phyloP scores from a whole-genome alignment of 2,113 vertebrate species.

The Pungitius pungitius region DNA sequence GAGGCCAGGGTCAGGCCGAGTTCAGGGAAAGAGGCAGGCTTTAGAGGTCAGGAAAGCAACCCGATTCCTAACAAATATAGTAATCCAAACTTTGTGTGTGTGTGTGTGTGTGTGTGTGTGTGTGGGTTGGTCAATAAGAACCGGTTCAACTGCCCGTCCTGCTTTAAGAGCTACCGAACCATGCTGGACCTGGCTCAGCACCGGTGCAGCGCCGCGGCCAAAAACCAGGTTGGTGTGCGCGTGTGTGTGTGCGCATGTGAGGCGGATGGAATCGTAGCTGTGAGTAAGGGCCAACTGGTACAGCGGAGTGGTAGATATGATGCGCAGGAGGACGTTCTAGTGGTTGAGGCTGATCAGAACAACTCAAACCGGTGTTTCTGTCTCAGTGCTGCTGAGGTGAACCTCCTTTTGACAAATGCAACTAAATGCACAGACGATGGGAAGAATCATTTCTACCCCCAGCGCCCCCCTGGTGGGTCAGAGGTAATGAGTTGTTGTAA shows the following conservation, averaged over 20 bases:
- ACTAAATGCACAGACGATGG: not conserved
- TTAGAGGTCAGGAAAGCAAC: slow-evolving; percentile 26
- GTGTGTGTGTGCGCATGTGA: slow-evolving; percentile 40
- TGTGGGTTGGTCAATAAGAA: slow-evolving; percentile 76
- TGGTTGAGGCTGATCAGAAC: not conserved
- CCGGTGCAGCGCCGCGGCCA: slow-evolving; percentile 81
- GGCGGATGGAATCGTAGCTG: slow-evolving; percentile 15
- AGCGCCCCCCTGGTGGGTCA: not conserved
- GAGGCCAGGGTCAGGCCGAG: slow-evolving; percentile 59
- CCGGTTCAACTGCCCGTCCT: slow-evolving; percentile 85
- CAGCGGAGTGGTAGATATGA: slow-evolving; percentile 12
- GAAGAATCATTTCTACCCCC: not conserved
- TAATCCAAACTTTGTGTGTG: slow-evolving; percentile 65
- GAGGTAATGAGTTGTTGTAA: not conserved
- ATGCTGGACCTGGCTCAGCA: slow-evolving; percentile 82
- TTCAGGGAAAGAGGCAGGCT: slow-evolving; percentile 55
- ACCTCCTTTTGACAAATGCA: not conserved
- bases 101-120: slow-evolving; percentile 27
- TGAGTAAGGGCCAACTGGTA: slow-evolving; percentile 20
- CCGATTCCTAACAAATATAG: slow-evolving; percentile 48
- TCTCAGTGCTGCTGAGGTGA: not conserved
- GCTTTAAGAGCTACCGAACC: slow-evolving; percentile 85
- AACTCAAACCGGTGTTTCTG: not conserved
- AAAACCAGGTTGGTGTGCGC: slow-evolving; percentile 79
- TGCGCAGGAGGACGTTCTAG: not conserved